Evolutionary conservation across 2,113 vertebrate species (phyloP).

Genomic region (Python bivittatus): DNA sequence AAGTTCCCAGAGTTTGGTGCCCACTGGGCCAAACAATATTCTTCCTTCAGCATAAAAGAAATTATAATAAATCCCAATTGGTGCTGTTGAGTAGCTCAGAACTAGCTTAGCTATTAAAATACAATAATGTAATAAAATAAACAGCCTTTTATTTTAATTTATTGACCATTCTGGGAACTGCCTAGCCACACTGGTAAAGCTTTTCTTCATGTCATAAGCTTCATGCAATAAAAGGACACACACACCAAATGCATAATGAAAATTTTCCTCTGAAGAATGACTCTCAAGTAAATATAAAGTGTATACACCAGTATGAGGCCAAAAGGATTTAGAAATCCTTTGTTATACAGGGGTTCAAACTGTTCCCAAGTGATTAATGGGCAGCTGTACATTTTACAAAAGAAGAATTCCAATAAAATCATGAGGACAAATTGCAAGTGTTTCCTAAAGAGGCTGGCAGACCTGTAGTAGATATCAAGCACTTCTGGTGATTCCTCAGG

Average conservation of each 20-base stretch:
- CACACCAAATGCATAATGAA: neutral
- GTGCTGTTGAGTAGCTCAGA: constrained; percentile 50
- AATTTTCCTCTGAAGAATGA: neutral
- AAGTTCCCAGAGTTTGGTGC: constrained; percentile 38
- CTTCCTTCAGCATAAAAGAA: constrained; percentile 49
- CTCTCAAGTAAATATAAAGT: neutral
- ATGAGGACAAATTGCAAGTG: neutral
- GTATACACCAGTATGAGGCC: no score
- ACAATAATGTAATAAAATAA: constrained; percentile 67
- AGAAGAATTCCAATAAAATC: neutral
- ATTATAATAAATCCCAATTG: constrained; percentile 60
- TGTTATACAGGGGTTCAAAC: neutral
- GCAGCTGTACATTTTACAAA: neutral
- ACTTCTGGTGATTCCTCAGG: neutral
- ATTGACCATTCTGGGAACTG: neutral
- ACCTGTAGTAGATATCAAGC: neutral
- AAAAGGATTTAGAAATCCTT: neutral
- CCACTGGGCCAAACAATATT: constrained; percentile 62
- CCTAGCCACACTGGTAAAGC: neutral
- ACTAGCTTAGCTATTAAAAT: constrained; percentile 67
- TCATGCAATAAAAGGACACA: neutral
- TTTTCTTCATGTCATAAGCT: neutral
- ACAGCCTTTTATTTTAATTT: neutral
- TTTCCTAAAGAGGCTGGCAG: neutral
- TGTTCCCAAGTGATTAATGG: neutral